Conservation (phyloP, 2,113 vertebrate species). For the Proteles cristata region DNA sequence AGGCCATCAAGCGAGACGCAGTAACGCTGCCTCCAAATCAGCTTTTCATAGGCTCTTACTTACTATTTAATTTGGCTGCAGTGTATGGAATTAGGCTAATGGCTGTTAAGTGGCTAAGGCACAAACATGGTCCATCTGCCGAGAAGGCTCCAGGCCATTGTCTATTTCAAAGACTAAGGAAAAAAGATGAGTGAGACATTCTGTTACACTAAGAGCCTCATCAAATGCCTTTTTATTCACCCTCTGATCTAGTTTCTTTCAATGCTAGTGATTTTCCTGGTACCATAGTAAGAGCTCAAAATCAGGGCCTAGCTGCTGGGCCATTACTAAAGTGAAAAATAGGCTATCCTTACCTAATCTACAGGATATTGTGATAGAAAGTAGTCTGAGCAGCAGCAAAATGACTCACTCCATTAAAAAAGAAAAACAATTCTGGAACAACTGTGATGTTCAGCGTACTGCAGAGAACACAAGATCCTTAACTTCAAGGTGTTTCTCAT, state of each 20-base stretch:
- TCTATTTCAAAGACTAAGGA: constrained; percentile 87
- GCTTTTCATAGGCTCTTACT: constrained; percentile 89
- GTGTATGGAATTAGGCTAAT: constrained; percentile 89
- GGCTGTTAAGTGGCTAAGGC: constrained; percentile 90
- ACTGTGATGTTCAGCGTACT: not conserved
- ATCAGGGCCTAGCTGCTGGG: not conserved
- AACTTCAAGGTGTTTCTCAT: not conserved
- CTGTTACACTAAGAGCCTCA: constrained; percentile 84
- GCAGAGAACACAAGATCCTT: not conserved
- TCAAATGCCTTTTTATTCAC: constrained; percentile 78
- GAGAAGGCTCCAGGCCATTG: constrained; percentile 87
- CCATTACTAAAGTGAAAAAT: constrained; percentile 38
- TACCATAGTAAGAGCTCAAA: constrained; percentile 80
- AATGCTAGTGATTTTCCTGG: constrained; percentile 70
- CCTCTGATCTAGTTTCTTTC: constrained; percentile 81
- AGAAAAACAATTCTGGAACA: not conserved
- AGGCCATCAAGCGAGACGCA: constrained; percentile 85
- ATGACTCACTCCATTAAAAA: not conserved
- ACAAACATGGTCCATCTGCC: constrained; percentile 88
- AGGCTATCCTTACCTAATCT: not conserved
- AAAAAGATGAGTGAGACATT: constrained; percentile 84
- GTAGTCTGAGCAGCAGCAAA: not conserved
- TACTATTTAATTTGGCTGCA: constrained; percentile 91
- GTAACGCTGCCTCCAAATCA: constrained; percentile 85
- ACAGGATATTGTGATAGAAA: not conserved